Conservation (phyloP, 2,888 invertebrate genomes). For the Copidosoma aretas region DNA sequence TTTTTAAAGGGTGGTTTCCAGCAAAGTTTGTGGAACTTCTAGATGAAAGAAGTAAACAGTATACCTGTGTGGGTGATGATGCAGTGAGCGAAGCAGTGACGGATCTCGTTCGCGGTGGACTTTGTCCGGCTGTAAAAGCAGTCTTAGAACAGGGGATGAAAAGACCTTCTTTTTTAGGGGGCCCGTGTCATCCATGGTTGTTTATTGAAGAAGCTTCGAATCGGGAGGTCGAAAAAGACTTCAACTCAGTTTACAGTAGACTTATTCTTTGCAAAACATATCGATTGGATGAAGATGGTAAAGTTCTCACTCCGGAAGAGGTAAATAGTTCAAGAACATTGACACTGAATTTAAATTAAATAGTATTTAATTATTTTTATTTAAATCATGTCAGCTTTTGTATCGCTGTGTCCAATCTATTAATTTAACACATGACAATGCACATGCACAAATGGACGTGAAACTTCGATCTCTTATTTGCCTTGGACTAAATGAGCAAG, state of each 20-base stretch:
- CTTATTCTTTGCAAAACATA: constrained; percentile 97
- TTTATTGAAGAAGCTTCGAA: constrained; percentile 98
- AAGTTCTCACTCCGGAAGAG: constrained; percentile 98
- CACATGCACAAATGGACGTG: constrained; percentile 98
- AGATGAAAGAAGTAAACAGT: constrained; percentile 92
- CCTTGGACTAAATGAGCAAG: constrained; percentile 96
- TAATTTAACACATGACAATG: constrained; percentile 94
- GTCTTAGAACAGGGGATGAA: constrained; percentile 95
- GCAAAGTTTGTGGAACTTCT: constrained; percentile 95
- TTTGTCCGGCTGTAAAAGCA: constrained; percentile 92
- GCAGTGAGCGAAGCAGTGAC: constrained; percentile 96
- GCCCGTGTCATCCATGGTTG: constrained; percentile 97
- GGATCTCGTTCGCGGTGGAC: constrained; percentile 91
- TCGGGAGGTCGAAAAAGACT: constrained; percentile 96
- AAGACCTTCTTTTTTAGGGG: constrained; percentile 83
- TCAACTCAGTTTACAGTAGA: constrained; percentile 96
- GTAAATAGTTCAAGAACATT: constrained; percentile 57
- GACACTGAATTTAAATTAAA: constrained; percentile 3
- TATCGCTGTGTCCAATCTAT: constrained; percentile 96
- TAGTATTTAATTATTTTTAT: constrained; percentile 10
- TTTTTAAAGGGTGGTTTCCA: constrained; percentile 84
- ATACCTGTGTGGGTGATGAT: constrained; percentile 95
- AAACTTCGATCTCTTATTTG: constrained; percentile 94
- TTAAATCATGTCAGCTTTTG: constrained; percentile 66
- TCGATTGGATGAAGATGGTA: constrained; percentile 97